Conservation (phyloP, 92 coral and sea anemone species). For the Porites rus region DNA sequence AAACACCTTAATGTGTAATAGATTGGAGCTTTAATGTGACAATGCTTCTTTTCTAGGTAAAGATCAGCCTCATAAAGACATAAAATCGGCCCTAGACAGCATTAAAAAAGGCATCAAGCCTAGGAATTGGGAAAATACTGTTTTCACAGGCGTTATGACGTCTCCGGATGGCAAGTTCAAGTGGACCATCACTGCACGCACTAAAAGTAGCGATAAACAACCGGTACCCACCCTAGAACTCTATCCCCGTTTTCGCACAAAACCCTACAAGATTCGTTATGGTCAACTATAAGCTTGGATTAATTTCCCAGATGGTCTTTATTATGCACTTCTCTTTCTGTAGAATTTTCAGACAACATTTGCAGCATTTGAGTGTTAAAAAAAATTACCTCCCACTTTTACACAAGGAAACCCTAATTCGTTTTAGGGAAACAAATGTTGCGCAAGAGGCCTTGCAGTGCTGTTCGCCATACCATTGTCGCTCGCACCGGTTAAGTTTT, state of each 20-base stretch:
- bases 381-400: too few species aligned
- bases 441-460: too few species aligned
- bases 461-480: too few species aligned
- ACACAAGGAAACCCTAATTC: too few species aligned
- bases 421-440: too few species aligned
- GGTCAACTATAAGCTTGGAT: neutral
- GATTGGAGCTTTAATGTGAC: neutral
- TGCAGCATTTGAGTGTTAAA: too few species aligned
- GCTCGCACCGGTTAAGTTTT: too few species aligned
- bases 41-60: neutral
- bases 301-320: too few species aligned
- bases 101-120: conserved; percentile 1
- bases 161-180: conserved; percentile 1
- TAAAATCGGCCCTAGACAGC: conserved; percentile 5
- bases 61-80: conserved; percentile 4
- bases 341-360: too few species aligned
- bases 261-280: neutral
- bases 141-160: neutral
- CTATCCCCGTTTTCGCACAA: neutral
- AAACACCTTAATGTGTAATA: neutral
- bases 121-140: neutral
- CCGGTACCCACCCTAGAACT: neutral
- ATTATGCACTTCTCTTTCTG: too few species aligned
- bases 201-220: neutral
- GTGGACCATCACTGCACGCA: neutral